Percentiles rank a stretch among this genome's conserved stretches.
Conservation (phyloP, 2,113 vertebrate species). For the Saccopteryx leptura region DNA sequence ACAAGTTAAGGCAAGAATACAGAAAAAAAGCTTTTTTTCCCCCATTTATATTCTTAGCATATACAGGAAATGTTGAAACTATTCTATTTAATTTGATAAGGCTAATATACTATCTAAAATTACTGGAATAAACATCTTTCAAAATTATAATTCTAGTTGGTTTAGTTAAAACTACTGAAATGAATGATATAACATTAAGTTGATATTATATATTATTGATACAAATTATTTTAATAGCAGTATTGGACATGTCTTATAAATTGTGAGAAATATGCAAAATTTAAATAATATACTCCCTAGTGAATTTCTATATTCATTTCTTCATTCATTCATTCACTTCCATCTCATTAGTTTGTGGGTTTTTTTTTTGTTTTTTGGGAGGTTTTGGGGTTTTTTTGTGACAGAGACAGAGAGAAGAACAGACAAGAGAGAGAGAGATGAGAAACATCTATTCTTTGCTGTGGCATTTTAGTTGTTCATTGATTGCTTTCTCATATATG, state of each 20-base stretch:
- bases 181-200: not conserved
- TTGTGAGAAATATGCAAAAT: not conserved
- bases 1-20: not conserved
- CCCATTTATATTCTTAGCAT: not conserved
- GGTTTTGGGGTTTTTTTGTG: no score
- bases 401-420: no score
- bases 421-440: no score
- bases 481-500: no score
- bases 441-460: no score
- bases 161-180: constrained; percentile 41
- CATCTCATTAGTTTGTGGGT: not conserved
- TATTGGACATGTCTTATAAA: not conserved
- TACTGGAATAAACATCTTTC: not conserved
- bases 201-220: not conserved
- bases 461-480: no score
- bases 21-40: not conserved
- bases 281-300: not conserved
- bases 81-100: not conserved
- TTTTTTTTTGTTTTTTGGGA: no score
- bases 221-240: not conserved
- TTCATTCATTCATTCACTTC: constrained; percentile 15
- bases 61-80: not conserved
- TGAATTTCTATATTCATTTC: not conserved
- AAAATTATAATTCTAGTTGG: not conserved
- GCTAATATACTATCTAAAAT: not conserved